phyloP scores from a whole-genome alignment of 2,888 invertebrate species.

The Napeogenes sylphis region DNA sequence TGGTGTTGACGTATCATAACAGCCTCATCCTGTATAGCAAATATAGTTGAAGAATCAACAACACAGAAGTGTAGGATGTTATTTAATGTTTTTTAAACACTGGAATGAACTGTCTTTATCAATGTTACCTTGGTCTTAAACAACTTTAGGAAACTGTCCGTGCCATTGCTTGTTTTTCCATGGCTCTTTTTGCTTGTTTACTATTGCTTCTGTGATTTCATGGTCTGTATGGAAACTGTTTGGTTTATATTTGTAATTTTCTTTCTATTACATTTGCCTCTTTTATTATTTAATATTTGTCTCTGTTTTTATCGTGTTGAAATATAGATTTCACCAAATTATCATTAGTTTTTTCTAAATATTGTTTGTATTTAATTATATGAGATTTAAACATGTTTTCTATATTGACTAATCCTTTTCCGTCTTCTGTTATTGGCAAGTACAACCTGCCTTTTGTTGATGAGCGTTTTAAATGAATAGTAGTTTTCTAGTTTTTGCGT shows the following conservation, averaged over 20 bases:
- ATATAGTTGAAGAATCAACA: conserved; percentile 6
- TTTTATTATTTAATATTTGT: conserved; percentile 25
- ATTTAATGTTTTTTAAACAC: conserved; percentile 10
- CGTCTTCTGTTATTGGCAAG: conserved; percentile 23
- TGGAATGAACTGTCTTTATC: too few species aligned
- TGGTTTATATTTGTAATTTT: conserved; percentile 1
- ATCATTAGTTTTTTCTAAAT: too few species aligned
- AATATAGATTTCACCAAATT: too few species aligned
- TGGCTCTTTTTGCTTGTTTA: neutral
- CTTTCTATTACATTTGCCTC: conserved; percentile 16
- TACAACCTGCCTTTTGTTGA: conserved; percentile 30
- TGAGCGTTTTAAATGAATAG: conserved; percentile 25
- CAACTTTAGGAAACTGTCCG: conserved; percentile 12
- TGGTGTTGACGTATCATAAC: conserved; percentile 7
- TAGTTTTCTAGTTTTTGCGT: conserved; percentile 24
- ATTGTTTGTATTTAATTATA: too few species aligned
- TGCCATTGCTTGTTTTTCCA: conserved; percentile 12
- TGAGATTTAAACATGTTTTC: conserved; percentile 10
- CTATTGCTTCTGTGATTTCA: neutral
- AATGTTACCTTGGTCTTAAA: conserved; percentile 10
- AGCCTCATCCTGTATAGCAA: conserved; percentile 10
- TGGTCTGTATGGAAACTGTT: too few species aligned
- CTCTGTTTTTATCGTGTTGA: conserved; percentile 8
- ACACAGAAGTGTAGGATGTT: neutral
- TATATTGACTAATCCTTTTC: conserved; percentile 20